These are phyloP conservation scores for Oreotrochilus melanogaster DNA, from an alignment of 2,113 vertebrate species.

Conservation along the genomic window DNA sequence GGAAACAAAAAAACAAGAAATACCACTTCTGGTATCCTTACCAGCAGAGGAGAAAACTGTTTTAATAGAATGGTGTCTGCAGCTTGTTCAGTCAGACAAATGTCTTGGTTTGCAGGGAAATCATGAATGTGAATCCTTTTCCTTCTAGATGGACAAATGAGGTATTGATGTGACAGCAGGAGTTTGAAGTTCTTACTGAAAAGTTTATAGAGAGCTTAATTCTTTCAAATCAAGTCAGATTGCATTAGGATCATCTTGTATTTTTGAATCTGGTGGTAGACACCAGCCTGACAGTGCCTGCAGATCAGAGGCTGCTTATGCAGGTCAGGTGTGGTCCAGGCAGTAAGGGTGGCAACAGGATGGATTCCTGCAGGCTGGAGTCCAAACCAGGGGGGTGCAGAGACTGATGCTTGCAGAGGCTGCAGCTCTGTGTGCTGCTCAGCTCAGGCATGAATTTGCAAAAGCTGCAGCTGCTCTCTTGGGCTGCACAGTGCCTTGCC, in stretches of 20 bases:
- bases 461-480: accelerated
- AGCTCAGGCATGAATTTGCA: accelerated
- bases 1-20: not conserved
- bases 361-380: not conserved
- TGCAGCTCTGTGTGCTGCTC: not conserved
- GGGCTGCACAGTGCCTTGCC: accelerated
- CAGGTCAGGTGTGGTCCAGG: not conserved
- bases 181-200: not conserved
- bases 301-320: not conserved
- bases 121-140: not conserved
- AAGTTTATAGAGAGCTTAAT: not conserved
- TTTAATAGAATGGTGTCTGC: not conserved
- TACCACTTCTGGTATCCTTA: not conserved
- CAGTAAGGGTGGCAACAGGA: accelerated
- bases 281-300: not conserved
- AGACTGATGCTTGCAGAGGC: accelerated
- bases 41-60: not conserved
- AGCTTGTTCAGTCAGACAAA: not conserved
- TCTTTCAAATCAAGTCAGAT: not conserved
- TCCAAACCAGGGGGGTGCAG: accelerated
- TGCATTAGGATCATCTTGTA: accelerated
- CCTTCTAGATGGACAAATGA: not conserved
- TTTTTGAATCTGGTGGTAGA: not conserved
- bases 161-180: not conserved
- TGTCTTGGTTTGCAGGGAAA: not conserved